Base-by-base conservation (phyloP, 2,797 vertebrate genomes). In the Hypotaenidia philippensis region DNA sequence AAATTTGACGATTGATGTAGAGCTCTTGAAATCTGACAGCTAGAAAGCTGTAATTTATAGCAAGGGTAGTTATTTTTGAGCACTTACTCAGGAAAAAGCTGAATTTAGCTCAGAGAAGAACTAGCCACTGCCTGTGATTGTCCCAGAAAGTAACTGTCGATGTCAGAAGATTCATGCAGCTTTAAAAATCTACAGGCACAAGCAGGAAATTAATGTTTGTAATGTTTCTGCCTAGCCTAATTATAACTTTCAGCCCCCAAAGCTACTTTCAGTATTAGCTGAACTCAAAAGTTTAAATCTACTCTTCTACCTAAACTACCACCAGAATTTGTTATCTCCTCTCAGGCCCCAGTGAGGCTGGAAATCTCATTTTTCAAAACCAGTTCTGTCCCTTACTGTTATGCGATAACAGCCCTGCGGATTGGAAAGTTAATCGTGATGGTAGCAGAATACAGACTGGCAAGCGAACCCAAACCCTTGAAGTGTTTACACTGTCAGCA, bases 61-160 rank as follows among this genome's bases (percentile, higher is more conserved):
- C 90, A 93, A 78, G 34, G 34, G 83, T 38, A 56, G 80, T 87
- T 95, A 96, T 96, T 97, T 97, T 95, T 91, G 90, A 96, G 93
- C 96, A 84, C 75, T 86, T 89, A 72, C 60, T 87, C 72, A 75
- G 83, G 89, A 94, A 96, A 91, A 90, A 94, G 94, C 74, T 93
- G 92, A 70, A 96, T 94, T 97, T 90, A 97, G 96, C 92, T 89
- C 89, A 68, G 25, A 66, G 52, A 95, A 94, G 83, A 96, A 94
- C 68, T 59, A 66, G 92, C 68, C 4, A 2, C 74, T 95, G 95
- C 95, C 93, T 94, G 64, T 20, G 87, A 96, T 76, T 97, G 93
- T 91, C 95, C 94, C 95, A 91, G 83, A 97, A 93, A 96, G 59
- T 36, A 83, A 94, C 86, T 57, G 94, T 83, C 20, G 23, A 83